A percentile compares a stretch with the other conserved stretches of the same genome.
Conservation (phyloP, 2,797 vertebrate species). For the Malurus splendens region DNA sequence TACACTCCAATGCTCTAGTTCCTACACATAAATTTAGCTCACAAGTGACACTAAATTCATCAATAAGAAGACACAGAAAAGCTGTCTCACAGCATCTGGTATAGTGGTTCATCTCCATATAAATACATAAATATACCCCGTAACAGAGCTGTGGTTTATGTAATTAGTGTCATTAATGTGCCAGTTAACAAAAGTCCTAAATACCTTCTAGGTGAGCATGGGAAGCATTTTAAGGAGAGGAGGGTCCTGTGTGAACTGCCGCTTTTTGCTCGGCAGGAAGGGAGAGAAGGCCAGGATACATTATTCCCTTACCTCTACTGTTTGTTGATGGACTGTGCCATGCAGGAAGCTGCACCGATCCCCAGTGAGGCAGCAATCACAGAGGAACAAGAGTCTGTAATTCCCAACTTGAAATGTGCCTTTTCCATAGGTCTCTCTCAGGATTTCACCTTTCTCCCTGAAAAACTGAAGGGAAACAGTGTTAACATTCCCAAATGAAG, state of each 20-base stretch:
- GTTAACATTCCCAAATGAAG: slow-evolving; percentile 15
- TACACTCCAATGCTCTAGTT: neutral
- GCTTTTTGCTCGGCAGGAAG: neutral
- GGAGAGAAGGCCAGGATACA: neutral
- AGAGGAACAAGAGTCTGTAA: neutral
- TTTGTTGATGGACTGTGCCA: neutral
- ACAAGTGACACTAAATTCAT: neutral
- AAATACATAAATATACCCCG: neutral
- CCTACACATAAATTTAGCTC: neutral
- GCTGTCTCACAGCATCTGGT: neutral
- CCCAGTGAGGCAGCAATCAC: neutral
- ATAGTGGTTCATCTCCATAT: neutral
- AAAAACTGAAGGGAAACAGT: neutral
- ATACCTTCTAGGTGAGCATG: neutral
- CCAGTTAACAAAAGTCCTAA: neutral
- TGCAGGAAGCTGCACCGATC: neutral
- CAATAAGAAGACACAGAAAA: neutral
- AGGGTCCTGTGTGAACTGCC: neutral
- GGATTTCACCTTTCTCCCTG: neutral
- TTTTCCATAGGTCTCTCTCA: neutral
- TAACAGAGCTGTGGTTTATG: neutral
- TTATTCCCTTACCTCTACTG: neutral
- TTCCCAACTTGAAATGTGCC: neutral
- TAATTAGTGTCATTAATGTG: neutral
- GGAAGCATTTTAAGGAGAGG: neutral